These are phyloP conservation scores for Caenorhabditis panamensis DNA, from an alignment of 2,888 invertebrate species.

Conservation along the genomic window DNA sequence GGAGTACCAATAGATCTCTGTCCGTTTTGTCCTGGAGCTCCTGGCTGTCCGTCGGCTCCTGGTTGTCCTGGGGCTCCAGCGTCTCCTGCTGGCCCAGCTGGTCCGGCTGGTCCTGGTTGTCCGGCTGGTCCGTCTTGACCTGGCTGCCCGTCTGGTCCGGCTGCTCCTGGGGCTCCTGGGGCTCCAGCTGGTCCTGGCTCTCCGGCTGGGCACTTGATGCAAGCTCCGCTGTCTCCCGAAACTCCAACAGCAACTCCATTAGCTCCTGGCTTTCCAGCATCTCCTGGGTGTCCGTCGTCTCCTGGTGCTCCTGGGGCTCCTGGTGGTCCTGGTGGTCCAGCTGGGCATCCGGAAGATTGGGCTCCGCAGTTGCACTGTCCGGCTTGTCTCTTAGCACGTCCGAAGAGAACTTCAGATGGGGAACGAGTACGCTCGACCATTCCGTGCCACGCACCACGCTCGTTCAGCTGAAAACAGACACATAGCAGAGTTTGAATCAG, in stretches of 20 bases:
- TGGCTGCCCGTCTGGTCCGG: constrained; percentile 63
- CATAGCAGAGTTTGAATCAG: background rate
- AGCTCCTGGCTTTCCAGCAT: constrained; percentile 68
- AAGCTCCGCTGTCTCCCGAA: constrained; percentile 21
- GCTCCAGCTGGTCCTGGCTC: constrained; percentile 65
- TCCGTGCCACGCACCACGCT: constrained; percentile 53
- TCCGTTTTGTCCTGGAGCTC: no score
- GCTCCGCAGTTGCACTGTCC: constrained; percentile 60
- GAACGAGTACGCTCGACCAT: constrained; percentile 54
- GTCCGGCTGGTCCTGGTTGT: constrained; percentile 68
- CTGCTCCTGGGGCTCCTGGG: constrained; percentile 64
- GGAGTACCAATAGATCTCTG: constrained; percentile 62
- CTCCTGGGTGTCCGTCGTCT: constrained; percentile 72
- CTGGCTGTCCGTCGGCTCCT: no score
- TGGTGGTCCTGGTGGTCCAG: constrained; percentile 72
- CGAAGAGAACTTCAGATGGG: constrained; percentile 53
- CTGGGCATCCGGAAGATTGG: constrained; percentile 64
- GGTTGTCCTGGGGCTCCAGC: constrained; percentile 64
- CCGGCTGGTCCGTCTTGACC: constrained; percentile 66
- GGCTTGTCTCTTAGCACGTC: constrained; percentile 52
- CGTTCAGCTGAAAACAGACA: constrained; percentile 33
- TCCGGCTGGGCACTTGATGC: constrained; percentile 66
- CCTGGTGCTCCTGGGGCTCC: constrained; percentile 69
- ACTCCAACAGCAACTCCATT: constrained; percentile 43
- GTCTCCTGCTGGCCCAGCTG: constrained; percentile 65